Evolutionary conservation across 2,797 vertebrate species (phyloP).

Genomic region (Aeoliscus strigatus): DNA sequence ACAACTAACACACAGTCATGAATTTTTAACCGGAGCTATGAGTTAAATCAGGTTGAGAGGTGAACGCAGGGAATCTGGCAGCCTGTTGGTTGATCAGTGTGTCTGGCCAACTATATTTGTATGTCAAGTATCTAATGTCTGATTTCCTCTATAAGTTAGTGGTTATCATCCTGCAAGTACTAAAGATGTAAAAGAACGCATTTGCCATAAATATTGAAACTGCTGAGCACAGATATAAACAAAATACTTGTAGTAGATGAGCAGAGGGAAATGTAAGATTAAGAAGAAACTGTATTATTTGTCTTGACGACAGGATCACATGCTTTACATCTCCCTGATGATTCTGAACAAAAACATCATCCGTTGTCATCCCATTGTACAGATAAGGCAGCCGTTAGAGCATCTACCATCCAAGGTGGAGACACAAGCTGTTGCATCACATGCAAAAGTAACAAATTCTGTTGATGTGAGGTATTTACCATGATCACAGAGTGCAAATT

Average conservation of each 20-base stretch:
- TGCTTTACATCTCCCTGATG: conserved; percentile 4
- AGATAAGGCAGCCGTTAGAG: conserved; percentile 10
- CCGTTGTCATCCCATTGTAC: not conserved
- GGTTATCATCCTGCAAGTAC: too few relatives aligned
- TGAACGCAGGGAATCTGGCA: conserved; percentile 44
- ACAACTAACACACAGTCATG: conserved; percentile 66
- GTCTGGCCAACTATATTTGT: conserved; percentile 39
- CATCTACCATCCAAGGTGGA: conserved; percentile 10
- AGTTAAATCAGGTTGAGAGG: conserved; percentile 65
- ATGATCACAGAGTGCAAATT: conserved; percentile 64
- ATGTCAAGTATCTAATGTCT: too few relatives aligned
- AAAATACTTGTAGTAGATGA: too few relatives aligned
- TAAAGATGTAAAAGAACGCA: too few relatives aligned
- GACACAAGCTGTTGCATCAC: conserved; percentile 9
- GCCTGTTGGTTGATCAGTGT: conserved; percentile 51
- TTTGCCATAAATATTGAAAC: too few relatives aligned
- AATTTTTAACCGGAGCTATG: conserved; percentile 70
- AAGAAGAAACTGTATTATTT: not conserved
- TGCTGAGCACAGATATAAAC: too few relatives aligned
- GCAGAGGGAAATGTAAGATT: too few relatives aligned
- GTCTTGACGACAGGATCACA: conserved; percentile 1
- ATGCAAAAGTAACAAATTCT: conserved; percentile 16
- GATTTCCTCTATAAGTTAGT: too few relatives aligned
- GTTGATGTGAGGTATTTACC: conserved; percentile 46
- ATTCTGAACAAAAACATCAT: not conserved